Evolutionary conservation across 1,140 invertebrate genomes (phyloP), one percentile per base, ranked within the genome.

Genomic region (Drosophila seguyi): DNA sequence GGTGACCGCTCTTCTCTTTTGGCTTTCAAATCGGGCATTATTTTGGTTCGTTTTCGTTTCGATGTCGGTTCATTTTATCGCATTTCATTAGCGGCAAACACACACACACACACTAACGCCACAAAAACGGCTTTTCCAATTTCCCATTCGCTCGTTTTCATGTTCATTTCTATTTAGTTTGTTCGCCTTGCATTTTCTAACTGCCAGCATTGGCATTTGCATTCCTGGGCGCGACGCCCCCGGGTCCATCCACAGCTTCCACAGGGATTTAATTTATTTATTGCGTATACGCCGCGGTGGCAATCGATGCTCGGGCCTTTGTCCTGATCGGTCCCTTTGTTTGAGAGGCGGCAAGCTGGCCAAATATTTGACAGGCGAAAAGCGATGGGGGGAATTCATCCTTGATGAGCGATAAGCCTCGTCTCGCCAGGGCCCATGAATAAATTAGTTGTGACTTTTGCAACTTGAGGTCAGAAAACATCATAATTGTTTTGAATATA

Each of bases 231-330:
- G 69, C 34, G 4, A 27, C 14, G 2, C 16, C 45, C 11, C 6
- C 27, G 4, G n/a, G 36, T 58, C 34, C 18, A 4, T 45, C 10
- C 56, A 16, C 57, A 36, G 63, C 48, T 52, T 53, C 66, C 73
- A 65, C 73, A 60, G 52, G 74, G 47, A 71, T 75, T 75, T 86
- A 52, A 87, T 79, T 88, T 79, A 87, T 87, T 88, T 87, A 88
- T 66, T 65, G 65, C 63, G 60, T 66, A 59, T 65, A 75, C 53
- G 71, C 45, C 45, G 52, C 18, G 14, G 10, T 4, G 58, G 29
- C 27, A 60, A 60, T 62, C 61, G 52, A 42, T 31, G 34, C 53
- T 48, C 14, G 34, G 18, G 55, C 62, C 48, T 71, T 71, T 71
- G 63, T 61, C 53, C 66, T 53, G 42, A 44, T 65, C 50, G 48